Conservation (phyloP, 2,797 vertebrate species). For the Danio albolineatus region DNA sequence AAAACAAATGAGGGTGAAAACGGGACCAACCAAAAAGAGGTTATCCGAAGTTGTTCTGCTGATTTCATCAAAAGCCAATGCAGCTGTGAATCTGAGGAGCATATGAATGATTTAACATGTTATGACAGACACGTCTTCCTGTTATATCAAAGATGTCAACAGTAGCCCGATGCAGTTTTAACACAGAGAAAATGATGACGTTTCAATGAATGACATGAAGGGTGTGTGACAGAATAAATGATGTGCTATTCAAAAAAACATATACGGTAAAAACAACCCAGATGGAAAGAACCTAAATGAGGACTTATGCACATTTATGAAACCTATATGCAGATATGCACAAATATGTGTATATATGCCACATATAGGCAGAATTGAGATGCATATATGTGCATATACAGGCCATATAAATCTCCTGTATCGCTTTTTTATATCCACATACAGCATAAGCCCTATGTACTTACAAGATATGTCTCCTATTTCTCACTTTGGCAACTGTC, state of each 20-base stretch:
- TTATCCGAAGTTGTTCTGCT: neutral
- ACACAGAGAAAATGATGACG: neutral
- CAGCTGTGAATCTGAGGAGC: neutral
- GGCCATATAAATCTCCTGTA: no score
- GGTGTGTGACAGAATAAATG: neutral
- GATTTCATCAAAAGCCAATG: slow-evolving; percentile 8
- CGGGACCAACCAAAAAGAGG: neutral
- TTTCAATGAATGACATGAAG: neutral
- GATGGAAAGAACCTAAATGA: no score
- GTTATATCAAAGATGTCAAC: slow-evolving; percentile 26
- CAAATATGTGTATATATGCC: no score
- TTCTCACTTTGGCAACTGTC: no score
- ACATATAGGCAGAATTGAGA: no score
- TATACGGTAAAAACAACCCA: no score
- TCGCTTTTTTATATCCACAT: no score
- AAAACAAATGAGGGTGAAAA: neutral
- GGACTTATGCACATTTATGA: no score
- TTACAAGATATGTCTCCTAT: no score
- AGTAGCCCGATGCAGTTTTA: neutral
- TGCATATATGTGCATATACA: no score
- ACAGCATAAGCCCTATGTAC: no score
- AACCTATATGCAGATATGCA: no score
- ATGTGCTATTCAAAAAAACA: neutral
- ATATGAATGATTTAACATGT: slow-evolving; percentile 19
- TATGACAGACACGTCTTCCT: slow-evolving; percentile 1